Evolutionary conservation across 2,113 vertebrate genomes (phyloP).

Genomic region (Silurus asotus): DNA sequence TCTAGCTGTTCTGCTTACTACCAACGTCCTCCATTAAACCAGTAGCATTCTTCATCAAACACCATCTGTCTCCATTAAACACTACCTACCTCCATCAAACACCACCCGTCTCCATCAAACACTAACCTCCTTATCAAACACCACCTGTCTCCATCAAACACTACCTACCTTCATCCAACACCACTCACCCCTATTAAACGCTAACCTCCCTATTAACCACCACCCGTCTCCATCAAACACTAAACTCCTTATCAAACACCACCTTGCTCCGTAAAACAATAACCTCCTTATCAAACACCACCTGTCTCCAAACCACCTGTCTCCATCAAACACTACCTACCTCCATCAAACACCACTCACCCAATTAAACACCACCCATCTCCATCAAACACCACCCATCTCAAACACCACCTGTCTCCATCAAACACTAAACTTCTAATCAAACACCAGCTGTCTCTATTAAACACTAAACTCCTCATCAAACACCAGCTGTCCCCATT

Average conservation of each 20-base stretch:
- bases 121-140: not conserved
- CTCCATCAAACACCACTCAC: not conserved
- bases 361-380: not conserved
- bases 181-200: not conserved
- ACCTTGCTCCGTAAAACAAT: not conserved
- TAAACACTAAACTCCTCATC: not conserved
- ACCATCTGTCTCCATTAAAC: not conserved
- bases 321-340: not conserved
- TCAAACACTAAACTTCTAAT: not conserved
- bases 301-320: not conserved
- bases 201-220: not conserved
- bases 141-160: not conserved
- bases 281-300: not conserved
- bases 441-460: not conserved
- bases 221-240: not conserved
- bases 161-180: not conserved
- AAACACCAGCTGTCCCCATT: not conserved
- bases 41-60: too few species aligned
- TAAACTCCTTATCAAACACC: not conserved
- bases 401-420: not conserved
- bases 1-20: too few species aligned
- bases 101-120: not conserved
- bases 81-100: not conserved
- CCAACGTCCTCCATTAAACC: too few species aligned
- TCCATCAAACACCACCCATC: not conserved